phyloP scores from a whole-genome alignment of 2,797 vertebrate species.

The Ara ararauna region DNA sequence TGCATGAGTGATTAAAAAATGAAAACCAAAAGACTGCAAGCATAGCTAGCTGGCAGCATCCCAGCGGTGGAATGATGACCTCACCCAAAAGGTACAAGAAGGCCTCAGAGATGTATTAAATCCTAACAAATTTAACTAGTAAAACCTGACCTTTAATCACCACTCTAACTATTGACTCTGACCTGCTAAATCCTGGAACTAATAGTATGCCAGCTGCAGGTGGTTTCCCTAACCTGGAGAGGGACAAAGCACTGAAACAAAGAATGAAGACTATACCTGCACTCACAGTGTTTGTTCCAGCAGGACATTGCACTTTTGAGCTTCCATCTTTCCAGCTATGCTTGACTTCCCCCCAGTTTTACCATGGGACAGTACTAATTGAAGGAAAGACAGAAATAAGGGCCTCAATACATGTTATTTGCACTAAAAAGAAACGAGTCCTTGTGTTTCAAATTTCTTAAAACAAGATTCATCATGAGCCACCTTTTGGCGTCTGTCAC shows the following conservation, averaged over 20 bases:
- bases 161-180: not conserved
- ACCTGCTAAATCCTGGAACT: not conserved
- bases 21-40: not conserved
- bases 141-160: not conserved
- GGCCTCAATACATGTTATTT: not conserved
- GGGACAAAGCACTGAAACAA: not conserved
- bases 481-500: not conserved
- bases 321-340: not conserved
- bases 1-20: rapidly evolving
- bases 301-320: not conserved
- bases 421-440: not conserved
- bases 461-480: not conserved
- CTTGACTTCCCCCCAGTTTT: not conserved
- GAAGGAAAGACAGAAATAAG: not conserved
- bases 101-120: not conserved
- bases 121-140: not conserved
- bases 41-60: not conserved
- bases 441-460: not conserved
- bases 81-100: not conserved
- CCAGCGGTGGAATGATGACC: not conserved
- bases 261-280: not conserved
- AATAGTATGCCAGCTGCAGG: not conserved
- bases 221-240: not conserved
- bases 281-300: not conserved
- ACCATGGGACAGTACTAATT: not conserved